phyloP scores from a whole-genome alignment of 2,113 vertebrate genomes.

The Coryphaenoides rupestris region DNA sequence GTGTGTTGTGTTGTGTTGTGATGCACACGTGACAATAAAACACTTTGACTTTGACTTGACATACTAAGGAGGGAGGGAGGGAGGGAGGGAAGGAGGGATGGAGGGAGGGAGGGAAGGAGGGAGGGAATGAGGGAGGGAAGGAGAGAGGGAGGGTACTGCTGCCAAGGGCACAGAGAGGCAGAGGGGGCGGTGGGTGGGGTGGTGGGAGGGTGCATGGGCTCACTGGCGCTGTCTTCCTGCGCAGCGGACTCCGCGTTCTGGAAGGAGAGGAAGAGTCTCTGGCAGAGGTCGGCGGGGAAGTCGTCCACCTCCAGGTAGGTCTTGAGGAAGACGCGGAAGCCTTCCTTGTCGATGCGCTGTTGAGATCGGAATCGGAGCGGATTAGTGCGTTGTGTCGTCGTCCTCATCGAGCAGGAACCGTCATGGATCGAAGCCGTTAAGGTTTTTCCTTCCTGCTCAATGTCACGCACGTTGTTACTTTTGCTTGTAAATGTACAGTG shows the following conservation, averaged over 20 bases:
- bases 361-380: neutral
- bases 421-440: no score
- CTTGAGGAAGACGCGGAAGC: conserved; percentile 81
- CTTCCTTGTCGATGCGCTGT: conserved; percentile 81
- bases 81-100: no score
- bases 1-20: no score
- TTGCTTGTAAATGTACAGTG: neutral
- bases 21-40: no score
- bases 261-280: conserved; percentile 83
- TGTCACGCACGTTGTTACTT: neutral
- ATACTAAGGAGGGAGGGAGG: no score
- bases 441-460: no score
- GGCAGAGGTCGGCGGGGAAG: conserved; percentile 76
- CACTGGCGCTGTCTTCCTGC: conserved; percentile 55
- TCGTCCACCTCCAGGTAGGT: conserved; percentile 81
- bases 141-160: no score
- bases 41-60: no score
- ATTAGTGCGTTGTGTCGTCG: neutral
- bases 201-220: conserved; percentile 27
- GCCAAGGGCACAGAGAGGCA: no score
- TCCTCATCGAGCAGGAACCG: no score
- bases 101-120: no score
- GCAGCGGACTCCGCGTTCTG: conserved; percentile 65
- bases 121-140: neutral
- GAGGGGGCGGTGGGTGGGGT: conserved; percentile 25